These are phyloP conservation scores for Melanophora roralis DNA, from an alignment of 2,888 invertebrate genomes.

Conservation along the genomic window DNA sequence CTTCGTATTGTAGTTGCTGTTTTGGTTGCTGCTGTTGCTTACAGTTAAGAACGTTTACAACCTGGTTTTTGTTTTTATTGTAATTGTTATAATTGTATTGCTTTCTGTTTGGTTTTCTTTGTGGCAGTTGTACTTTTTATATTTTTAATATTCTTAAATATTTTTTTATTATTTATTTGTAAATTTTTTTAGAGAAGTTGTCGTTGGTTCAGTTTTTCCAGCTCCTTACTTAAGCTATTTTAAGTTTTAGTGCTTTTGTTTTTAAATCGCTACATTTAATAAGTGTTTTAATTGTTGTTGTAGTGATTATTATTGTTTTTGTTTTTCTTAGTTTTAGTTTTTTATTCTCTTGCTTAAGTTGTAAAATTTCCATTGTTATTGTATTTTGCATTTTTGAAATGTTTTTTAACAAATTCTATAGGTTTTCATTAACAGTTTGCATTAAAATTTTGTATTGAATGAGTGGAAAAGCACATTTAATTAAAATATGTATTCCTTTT, in stretches of 20 bases:
- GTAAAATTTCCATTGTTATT: neutral
- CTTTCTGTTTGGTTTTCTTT: conserved; percentile 3
- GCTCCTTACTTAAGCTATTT: conserved; percentile 59
- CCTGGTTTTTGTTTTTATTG: conserved; percentile 53
- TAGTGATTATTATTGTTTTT: conserved; percentile 28
- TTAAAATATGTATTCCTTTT: too few relatives aligned
- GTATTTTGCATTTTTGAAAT: too few relatives aligned
- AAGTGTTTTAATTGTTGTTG: conserved; percentile 43
- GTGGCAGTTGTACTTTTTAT: too few relatives aligned
- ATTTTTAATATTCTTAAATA: too few relatives aligned
- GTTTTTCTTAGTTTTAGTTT: conserved; percentile 24
- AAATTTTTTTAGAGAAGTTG: conserved; percentile 18
- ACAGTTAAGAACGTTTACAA: neutral
- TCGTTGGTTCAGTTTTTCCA: conserved; percentile 38
- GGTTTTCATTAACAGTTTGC: too few relatives aligned
- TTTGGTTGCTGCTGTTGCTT: too few relatives aligned
- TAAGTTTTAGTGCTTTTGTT: conserved; percentile 67
- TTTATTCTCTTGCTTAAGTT: conserved; percentile 27
- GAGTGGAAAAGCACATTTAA: too few relatives aligned
- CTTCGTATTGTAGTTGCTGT: conserved; percentile 23
- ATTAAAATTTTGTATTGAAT: too few relatives aligned
- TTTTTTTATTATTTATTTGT: neutral
- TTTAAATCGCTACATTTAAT: conserved; percentile 63
- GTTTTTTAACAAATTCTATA: too few relatives aligned
- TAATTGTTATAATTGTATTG: conserved; percentile 51